Conservation (phyloP, 2,113 vertebrate genomes). For the Bettongia penicillata region DNA sequence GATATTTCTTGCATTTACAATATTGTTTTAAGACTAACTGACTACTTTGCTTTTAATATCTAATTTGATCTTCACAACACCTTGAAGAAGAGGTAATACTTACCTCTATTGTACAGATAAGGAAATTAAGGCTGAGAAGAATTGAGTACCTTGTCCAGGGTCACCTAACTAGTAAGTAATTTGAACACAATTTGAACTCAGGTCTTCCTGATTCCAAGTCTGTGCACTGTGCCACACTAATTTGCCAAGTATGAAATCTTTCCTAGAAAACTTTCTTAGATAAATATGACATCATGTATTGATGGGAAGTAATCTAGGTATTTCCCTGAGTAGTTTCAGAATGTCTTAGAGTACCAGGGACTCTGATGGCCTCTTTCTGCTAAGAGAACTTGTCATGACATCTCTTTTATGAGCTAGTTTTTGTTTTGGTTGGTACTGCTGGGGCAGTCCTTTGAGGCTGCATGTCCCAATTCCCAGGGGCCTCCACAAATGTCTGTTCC, state of each 20-base stretch:
- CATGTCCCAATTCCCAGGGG: conserved; percentile 16
- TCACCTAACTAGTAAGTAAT: background rate
- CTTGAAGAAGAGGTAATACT: background rate
- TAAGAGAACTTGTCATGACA: conserved; percentile 35
- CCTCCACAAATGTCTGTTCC: background rate
- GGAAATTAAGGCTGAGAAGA: background rate
- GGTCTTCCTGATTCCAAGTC: background rate
- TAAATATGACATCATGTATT: conserved; percentile 30
- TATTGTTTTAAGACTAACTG: background rate
- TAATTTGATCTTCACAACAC: background rate
- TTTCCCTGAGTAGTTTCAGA: conserved; percentile 1
- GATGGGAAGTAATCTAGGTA: conserved; percentile 2
- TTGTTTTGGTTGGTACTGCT: conserved; percentile 53
- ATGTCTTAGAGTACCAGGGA: conserved; percentile 1
- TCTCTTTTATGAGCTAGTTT: conserved; percentile 32
- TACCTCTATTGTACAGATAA: background rate
- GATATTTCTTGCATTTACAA: background rate
- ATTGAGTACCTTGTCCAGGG: background rate
- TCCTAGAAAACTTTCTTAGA: conserved; percentile 46
- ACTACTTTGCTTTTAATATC: background rate
- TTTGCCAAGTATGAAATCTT: conserved; percentile 9
- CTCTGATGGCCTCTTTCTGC: conserved; percentile 24
- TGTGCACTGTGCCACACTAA: background rate
- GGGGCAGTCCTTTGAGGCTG: background rate
- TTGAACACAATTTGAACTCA: background rate